Evolutionary conservation across 2,797 vertebrate species (phyloP).

Genomic region (Urosaurus nigricauda): DNA sequence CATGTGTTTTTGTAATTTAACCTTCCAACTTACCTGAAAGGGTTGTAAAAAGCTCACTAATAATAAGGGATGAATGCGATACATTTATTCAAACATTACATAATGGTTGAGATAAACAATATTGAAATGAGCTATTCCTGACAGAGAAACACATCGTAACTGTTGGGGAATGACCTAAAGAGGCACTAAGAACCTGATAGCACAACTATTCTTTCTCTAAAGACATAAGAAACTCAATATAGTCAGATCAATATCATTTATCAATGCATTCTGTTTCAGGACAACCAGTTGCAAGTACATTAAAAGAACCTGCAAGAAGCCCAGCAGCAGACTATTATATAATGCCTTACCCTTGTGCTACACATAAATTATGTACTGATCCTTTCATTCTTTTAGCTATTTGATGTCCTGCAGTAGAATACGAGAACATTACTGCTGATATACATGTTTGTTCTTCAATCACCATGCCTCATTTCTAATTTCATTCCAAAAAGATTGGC

Average conservation of each 20-base stretch:
- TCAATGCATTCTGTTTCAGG: slow-evolving; percentile 24
- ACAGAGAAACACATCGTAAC: neutral
- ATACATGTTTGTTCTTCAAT: slow-evolving; percentile 5
- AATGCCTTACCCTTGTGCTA: slow-evolving; percentile 17
- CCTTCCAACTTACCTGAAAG: neutral
- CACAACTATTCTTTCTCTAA: neutral
- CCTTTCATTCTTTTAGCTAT: slow-evolving; percentile 17
- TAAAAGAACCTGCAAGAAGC: neutral
- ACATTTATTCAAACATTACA: neutral
- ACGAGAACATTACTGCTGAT: neutral
- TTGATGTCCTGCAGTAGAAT: slow-evolving; percentile 4
- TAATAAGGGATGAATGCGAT: neutral
- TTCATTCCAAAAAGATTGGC: neutral
- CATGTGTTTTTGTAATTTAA: neutral
- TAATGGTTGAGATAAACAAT: neutral
- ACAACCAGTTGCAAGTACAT: neutral
- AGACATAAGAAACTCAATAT: slow-evolving; percentile 27
- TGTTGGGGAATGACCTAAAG: neutral
- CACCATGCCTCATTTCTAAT: slow-evolving; percentile 13
- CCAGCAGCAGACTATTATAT: slow-evolving; percentile 4
- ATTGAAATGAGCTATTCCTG: neutral
- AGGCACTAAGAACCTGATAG: neutral
- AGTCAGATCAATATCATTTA: slow-evolving; percentile 16
- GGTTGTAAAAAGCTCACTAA: neutral
- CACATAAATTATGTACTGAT: slow-evolving; percentile 30